Evolutionary conservation across 2,113 vertebrate genomes (phyloP).

Genomic region (Pedionomus torquatus): DNA sequence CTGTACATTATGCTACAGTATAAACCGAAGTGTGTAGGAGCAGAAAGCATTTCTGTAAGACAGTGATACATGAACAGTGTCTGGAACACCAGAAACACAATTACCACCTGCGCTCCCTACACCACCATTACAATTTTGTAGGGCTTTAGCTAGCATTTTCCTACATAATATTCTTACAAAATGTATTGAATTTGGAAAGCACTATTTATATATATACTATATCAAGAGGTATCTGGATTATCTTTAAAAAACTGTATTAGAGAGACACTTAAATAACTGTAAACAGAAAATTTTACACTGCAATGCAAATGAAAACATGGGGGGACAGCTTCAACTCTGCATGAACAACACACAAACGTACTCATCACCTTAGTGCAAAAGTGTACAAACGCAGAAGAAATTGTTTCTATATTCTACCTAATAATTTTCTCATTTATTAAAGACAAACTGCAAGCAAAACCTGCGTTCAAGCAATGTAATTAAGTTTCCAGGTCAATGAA

Average conservation of each 20-base stretch:
- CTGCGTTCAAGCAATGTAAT: not conserved
- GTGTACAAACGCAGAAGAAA: not conserved
- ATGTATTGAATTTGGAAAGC: not conserved
- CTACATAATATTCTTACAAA: not conserved
- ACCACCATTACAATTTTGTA: fast-evolving
- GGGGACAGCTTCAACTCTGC: not conserved
- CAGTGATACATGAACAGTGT: not conserved
- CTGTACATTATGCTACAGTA: fast-evolving
- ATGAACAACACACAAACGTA: not conserved
- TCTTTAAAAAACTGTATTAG: not conserved
- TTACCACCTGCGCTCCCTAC: not conserved
- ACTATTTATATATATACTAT: not conserved
- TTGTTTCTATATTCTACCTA: not conserved
- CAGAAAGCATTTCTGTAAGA: not conserved
- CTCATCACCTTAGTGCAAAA: not conserved
- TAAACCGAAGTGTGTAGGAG: fast-evolving
- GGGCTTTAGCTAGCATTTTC: not conserved
- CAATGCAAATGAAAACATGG: not conserved
- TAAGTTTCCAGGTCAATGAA: not conserved
- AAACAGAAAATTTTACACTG: not conserved
- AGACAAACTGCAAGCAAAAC: not conserved
- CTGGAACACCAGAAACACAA: not conserved
- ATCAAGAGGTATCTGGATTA: not conserved
- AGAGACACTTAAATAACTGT: not conserved
- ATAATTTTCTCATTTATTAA: not conserved